Percentiles rank a stretch among this genome's conserved stretches.
These are phyloP conservation scores for Cyprinella venusta DNA, from an alignment of 2,797 vertebrate genomes.

Conservation along the genomic window DNA sequence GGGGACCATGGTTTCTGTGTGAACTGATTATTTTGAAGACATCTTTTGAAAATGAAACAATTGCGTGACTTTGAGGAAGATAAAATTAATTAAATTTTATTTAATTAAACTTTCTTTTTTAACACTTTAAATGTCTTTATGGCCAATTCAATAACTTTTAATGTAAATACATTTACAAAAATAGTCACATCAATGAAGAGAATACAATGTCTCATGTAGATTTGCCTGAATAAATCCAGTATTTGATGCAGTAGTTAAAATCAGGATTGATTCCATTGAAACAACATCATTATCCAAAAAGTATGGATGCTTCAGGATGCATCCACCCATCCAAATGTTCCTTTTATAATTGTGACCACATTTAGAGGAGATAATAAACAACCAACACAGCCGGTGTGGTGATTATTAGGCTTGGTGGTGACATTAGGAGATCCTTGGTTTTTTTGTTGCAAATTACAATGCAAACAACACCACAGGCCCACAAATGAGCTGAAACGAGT, in stretches of 20 bases:
- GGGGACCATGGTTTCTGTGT: too few relatives aligned
- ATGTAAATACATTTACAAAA: background rate
- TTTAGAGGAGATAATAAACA: background rate
- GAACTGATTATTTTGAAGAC: too few relatives aligned
- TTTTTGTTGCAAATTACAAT: background rate
- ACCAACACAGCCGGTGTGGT: background rate
- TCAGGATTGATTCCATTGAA: background rate
- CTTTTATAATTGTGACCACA: background rate
- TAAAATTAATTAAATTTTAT: too few relatives aligned
- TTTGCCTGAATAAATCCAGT: background rate
- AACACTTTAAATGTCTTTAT: background rate
- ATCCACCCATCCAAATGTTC: background rate
- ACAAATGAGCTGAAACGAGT: background rate
- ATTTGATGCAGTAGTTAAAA: background rate
- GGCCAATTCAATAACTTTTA: background rate
- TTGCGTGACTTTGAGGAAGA: too few relatives aligned
- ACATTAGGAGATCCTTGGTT: constrained; percentile 1
- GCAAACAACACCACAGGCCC: background rate
- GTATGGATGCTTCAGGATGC: background rate
- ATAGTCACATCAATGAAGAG: background rate
- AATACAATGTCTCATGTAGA: background rate
- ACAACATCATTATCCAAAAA: background rate
- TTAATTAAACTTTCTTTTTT: too few relatives aligned
- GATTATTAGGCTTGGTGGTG: background rate
- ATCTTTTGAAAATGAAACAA: too few relatives aligned